Percentiles rank a stretch among this genome's conserved stretches.
Evolutionary conservation across 2,888 invertebrate species (phyloP).

Genomic region (Dorcus hopei): DNA sequence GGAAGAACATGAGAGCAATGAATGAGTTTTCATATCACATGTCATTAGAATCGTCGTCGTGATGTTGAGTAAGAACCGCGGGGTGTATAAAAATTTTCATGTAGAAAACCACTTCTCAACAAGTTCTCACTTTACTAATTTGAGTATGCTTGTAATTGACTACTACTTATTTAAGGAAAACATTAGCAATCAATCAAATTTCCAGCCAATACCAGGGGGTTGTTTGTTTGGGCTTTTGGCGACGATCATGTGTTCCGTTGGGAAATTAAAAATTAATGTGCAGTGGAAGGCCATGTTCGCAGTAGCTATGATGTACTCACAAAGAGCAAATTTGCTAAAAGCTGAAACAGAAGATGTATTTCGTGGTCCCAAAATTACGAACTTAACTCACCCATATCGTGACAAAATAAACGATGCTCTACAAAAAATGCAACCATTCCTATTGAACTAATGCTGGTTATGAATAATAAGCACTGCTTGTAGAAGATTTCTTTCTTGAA

Average conservation of each 20-base stretch:
- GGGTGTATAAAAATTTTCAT: neutral
- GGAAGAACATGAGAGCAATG: too few relatives aligned
- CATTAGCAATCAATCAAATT: slow-evolving; percentile 23
- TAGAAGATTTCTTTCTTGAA: slow-evolving; percentile 36
- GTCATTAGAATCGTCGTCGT: too few relatives aligned
- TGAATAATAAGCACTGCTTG: slow-evolving; percentile 73
- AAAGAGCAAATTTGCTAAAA: slow-evolving; percentile 91
- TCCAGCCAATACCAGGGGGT: slow-evolving; percentile 22
- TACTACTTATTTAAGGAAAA: neutral
- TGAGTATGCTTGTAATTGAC: slow-evolving; percentile 7
- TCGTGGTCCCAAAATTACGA: neutral
- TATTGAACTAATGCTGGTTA: slow-evolving; percentile 74
- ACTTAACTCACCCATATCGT: slow-evolving; percentile 74
- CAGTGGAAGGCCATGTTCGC: slow-evolving; percentile 93
- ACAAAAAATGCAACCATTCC: slow-evolving; percentile 86
- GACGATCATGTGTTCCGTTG: slow-evolving; percentile 74
- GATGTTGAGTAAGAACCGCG: neutral
- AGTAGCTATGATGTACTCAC: slow-evolving; percentile 88
- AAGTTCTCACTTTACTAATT: too few relatives aligned
- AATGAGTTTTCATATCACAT: too few relatives aligned
- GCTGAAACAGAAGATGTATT: slow-evolving; percentile 55
- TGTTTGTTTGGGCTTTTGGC: slow-evolving; percentile 51
- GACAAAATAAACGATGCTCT: slow-evolving; percentile 83
- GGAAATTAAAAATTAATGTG: slow-evolving; percentile 83
- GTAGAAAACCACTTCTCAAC: too few relatives aligned